These are phyloP conservation scores for Choreutis nemorana DNA, from an alignment of 2,888 invertebrate genomes.

Conservation along the genomic window DNA sequence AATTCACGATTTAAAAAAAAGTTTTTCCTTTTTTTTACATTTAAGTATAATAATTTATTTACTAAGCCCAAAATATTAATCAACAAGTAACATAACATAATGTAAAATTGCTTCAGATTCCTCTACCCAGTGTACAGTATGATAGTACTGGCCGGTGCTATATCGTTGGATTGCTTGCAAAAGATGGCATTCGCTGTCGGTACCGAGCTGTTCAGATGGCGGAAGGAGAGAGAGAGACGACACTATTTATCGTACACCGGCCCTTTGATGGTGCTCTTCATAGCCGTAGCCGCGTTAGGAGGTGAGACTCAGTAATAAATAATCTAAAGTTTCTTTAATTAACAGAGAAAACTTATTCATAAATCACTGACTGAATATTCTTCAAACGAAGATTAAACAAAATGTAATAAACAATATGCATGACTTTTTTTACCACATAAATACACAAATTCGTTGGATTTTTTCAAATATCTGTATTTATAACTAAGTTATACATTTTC, in stretches of 20 bases:
- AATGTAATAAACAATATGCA: too few relatives aligned
- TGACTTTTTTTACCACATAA: conserved; percentile 1
- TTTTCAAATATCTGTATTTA: too few relatives aligned
- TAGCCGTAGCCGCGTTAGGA: conserved; percentile 62
- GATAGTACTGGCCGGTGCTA: conserved; percentile 82
- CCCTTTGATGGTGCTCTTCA: conserved; percentile 72
- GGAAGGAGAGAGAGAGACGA: conserved; percentile 29
- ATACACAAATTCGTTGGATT: conserved; percentile 1
- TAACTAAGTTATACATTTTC: too few relatives aligned
- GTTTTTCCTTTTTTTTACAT: too few relatives aligned
- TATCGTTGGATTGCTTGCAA: conserved; percentile 80
- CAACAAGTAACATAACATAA: not conserved
- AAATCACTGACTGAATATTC: too few relatives aligned
- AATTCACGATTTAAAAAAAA: too few relatives aligned
- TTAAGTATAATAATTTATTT: too few relatives aligned
- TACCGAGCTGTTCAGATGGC: conserved; percentile 35
- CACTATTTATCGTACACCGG: conserved; percentile 83
- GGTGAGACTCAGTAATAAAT: too few relatives aligned
- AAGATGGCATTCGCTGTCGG: conserved; percentile 67
- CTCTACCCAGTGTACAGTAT: conserved; percentile 95
- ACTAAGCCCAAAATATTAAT: too few relatives aligned
- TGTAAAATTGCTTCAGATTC: conserved; percentile 70
- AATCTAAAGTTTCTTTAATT: too few relatives aligned
- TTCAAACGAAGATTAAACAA: too few relatives aligned
- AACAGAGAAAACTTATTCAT: too few relatives aligned